Percentiles rank a stretch among this genome's conserved stretches.
phyloP scores from a whole-genome alignment of 2,888 invertebrate genomes.

The Metopia argyrocephala region DNA sequence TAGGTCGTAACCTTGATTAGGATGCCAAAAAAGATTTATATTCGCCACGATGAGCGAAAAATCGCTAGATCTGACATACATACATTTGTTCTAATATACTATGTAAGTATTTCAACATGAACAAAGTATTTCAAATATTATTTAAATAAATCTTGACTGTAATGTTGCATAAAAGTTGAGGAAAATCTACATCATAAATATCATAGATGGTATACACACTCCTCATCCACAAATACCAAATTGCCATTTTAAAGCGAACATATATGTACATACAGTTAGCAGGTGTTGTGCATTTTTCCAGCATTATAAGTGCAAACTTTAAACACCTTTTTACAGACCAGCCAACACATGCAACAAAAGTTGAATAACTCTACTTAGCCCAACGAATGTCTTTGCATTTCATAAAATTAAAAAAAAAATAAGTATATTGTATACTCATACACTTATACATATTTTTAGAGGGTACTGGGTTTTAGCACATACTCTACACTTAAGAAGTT shows the following conservation, averaged over 20 bases:
- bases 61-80: no score
- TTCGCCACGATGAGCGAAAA: no score
- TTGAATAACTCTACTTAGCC: neutral
- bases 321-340: neutral
- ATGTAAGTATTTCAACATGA: no score
- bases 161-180: conserved; percentile 55
- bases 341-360: neutral
- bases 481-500: conserved; percentile 43
- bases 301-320: conserved; percentile 43
- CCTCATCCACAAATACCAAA: neutral
- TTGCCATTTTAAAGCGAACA: conserved; percentile 13
- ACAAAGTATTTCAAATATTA: conserved; percentile 61
- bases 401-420: no score
- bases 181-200: conserved; percentile 18
- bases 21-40: no score
- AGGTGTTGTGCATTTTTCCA: conserved; percentile 60
- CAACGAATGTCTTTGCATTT: no score
- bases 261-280: conserved; percentile 30
- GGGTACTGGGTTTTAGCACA: conserved; percentile 14
- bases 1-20: no score
- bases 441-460: neutral
- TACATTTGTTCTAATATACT: no score
- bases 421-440: neutral
- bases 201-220: neutral
- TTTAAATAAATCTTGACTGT: conserved; percentile 63